phyloP scores from a whole-genome alignment of 2,113 vertebrate species.

The Elaphurus davidianus region DNA sequence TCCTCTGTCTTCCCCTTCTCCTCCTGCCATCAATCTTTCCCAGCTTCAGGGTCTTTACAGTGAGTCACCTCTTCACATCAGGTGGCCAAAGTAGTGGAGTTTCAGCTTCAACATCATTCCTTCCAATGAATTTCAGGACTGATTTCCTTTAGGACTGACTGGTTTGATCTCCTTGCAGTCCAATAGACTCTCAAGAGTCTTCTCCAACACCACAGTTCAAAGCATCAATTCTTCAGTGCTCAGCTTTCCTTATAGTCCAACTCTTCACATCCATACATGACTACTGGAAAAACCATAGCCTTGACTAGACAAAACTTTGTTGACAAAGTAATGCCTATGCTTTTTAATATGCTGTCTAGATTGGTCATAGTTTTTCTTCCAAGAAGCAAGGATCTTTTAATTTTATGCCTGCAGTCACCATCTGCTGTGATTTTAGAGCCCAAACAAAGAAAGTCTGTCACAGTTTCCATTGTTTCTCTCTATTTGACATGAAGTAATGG shows the following conservation, averaged over 20 bases:
- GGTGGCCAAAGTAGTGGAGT: neutral
- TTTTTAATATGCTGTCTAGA: neutral
- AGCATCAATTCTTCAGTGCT: neutral
- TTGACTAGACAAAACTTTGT: neutral
- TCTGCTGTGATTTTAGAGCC: neutral
- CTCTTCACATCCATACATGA: neutral
- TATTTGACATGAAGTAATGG: neutral
- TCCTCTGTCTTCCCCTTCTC: neutral
- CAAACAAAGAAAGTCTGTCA: neutral
- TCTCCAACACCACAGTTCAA: neutral
- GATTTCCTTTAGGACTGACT: neutral
- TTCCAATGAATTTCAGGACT: neutral
- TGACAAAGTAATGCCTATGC: neutral
- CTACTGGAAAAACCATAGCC: neutral
- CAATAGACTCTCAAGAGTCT: neutral
- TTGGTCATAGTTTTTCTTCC: neutral
- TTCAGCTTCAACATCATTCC: neutral
- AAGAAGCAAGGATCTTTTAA: neutral
- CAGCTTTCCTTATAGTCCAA: neutral
- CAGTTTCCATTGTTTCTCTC: neutral
- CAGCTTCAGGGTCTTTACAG: neutral
- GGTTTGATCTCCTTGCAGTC: neutral
- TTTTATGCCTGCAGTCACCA: neutral
- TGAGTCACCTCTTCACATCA: neutral
- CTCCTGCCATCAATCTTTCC: neutral